Evolutionary conservation across 2,113 vertebrate genomes (phyloP), one percentile per base, ranked within the genome.

Genomic region (Barnardius zonarius): DNA sequence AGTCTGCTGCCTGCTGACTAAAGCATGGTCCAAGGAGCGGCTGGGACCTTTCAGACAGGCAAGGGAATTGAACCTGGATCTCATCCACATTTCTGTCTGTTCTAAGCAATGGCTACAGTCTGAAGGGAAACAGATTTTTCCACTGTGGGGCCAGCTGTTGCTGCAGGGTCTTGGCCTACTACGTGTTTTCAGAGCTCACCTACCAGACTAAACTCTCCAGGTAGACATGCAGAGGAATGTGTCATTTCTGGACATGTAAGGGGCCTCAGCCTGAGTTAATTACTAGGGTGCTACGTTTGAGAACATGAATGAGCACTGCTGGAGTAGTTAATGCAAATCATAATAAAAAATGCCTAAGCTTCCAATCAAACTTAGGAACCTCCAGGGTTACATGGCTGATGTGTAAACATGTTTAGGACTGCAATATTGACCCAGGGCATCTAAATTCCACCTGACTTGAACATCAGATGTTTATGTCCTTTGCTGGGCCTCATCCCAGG

Each of bases 51-150:
- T 78, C 66, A 92, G 83, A 81, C 63, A 90, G 61, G 67, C 35
- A 61, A 86, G 52, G 80, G 69, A 93, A 86, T 15, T 84, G 55
- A 91, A 84, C 55, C 51, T 79, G 69, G 89, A 84, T 46, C 43
- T 84, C 64, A 49, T 63, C 66, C 86, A 91, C 5, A 5, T 72
- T 91, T 88, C 83, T 95, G 83, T 81, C 83, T 84, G 51, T 75
- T 67, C 51, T 64, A 64, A 95, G 64, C 66, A 75, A 52, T 22
- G 37, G n/a, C 43, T 61, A 6, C 28, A 74, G 54, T 37, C 61
- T 93, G 83, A 93, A 92, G 33, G 46, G 68, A 94, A 96, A 66
- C 64, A 84, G 82, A 92, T 67, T 84, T 88, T 94, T 78, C 88
- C 57, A 46, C 43, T 33, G 18, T 35, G 55, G 73, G 63, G 43